A percentile compares a stretch with the other conserved stretches of the same genome.
Evolutionary conservation across 2,797 vertebrate species (phyloP).

Genomic region (Crypturellus tataupa): DNA sequence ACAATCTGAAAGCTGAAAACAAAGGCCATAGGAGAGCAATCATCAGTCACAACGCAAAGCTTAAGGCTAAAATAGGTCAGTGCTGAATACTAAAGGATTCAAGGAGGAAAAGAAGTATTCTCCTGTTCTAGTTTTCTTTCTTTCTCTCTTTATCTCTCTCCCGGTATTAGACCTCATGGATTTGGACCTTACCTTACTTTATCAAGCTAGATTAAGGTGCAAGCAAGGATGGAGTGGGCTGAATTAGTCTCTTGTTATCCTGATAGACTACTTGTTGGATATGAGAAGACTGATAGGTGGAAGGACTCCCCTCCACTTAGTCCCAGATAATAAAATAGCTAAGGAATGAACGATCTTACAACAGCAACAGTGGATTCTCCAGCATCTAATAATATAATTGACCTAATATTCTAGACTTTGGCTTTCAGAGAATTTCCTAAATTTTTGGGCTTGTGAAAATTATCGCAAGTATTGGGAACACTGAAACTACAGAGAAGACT

Average conservation of each 20-base stretch:
- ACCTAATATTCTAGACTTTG: background rate
- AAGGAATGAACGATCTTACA: background rate
- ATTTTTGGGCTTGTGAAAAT: background rate
- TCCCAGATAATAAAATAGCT: fast-evolving
- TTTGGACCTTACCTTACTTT: background rate
- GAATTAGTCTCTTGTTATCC: background rate
- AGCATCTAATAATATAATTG: background rate
- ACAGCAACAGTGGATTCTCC: background rate
- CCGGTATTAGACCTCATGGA: background rate
- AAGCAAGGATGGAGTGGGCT: background rate
- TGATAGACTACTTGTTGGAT: background rate
- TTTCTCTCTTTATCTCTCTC: background rate
- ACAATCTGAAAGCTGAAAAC: slow-evolving; percentile 71
- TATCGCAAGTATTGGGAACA: background rate
- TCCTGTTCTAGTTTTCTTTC: background rate
- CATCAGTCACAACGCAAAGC: slow-evolving; percentile 8
- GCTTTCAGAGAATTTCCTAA: background rate
- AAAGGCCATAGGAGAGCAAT: slow-evolving; percentile 56
- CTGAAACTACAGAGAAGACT: background rate
- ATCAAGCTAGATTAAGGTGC: background rate
- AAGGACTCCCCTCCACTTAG: background rate
- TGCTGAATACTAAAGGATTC: slow-evolving; percentile 52
- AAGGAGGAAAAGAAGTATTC: background rate
- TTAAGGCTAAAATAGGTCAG: slow-evolving; percentile 69
- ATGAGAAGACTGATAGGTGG: background rate